These are phyloP conservation scores for Drosophila suzukii DNA, from an alignment of 1,140 invertebrate species.

Conservation along the genomic window DNA sequence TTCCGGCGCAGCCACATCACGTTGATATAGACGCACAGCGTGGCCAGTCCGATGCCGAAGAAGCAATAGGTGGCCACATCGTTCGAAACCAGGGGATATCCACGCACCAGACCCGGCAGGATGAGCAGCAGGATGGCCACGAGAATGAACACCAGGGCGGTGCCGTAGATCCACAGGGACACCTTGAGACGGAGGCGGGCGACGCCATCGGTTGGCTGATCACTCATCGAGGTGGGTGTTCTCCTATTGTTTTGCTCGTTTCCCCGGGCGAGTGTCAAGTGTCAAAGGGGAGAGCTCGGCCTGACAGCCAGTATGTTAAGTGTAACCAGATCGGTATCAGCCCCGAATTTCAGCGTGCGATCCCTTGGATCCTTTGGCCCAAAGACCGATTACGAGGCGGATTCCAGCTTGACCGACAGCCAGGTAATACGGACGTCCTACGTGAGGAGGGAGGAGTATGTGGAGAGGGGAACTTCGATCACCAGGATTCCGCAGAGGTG, in stretches of 20 bases:
- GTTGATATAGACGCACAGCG: conserved; percentile 26
- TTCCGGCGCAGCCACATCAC: conserved; percentile 15
- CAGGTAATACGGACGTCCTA: background rate
- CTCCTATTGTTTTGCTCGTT: conserved; percentile 1
- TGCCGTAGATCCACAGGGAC: conserved; percentile 19
- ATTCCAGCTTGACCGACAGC: background rate
- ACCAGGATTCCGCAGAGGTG: too few relatives aligned
- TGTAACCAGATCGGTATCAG: conserved; percentile 29
- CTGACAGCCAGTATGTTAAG: conserved; percentile 46
- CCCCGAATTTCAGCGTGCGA: conserved; percentile 18
- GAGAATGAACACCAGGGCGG: conserved; percentile 18
- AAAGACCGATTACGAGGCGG: background rate
- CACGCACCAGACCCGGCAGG: background rate
- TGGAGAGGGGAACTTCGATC: conserved; percentile 7
- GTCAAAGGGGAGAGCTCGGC: conserved; percentile 5
- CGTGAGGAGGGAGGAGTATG: background rate
- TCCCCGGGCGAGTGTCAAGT: conserved; percentile 18
- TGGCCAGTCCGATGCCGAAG: conserved; percentile 2
- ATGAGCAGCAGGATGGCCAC: conserved; percentile 21
- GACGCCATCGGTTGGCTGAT: conserved; percentile 10
- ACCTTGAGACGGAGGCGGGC: conserved; percentile 3
- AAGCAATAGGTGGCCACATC: conserved; percentile 1
- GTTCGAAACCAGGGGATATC: background rate
- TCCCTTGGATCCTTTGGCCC: background rate
- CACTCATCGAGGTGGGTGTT: conserved; percentile 34